These are phyloP conservation scores for Crossaster papposus DNA, from an alignment of 53 echinoderm and acorn worm genomes.

Conservation along the genomic window DNA sequence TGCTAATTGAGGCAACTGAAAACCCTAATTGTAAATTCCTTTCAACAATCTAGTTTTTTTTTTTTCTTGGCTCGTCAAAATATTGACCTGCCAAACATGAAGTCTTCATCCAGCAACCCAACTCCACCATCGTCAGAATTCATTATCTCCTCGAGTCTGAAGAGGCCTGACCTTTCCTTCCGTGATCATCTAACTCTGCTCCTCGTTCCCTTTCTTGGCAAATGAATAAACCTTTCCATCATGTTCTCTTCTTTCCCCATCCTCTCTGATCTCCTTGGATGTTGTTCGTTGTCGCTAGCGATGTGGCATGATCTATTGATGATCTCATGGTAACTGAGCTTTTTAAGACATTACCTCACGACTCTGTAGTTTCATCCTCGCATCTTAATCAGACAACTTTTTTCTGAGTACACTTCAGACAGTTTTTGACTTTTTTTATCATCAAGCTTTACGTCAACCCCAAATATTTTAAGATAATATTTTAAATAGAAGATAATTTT, in stretches of 20 bases:
- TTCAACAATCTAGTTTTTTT: neutral
- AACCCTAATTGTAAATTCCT: neutral
- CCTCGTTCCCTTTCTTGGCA: neutral
- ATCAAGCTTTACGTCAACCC: no score
- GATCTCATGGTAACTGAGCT: neutral
- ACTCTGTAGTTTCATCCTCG: neutral
- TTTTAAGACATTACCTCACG: neutral
- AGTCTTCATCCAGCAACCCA: constrained; percentile 3
- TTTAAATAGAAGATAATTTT: no score
- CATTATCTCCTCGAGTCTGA: neutral
- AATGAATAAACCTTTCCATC: neutral
- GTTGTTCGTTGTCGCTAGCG: neutral
- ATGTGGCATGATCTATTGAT: neutral
- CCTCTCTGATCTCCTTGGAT: neutral
- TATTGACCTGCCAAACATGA: neutral
- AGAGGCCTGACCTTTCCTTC: neutral
- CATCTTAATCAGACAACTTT: neutral
- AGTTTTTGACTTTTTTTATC: no score
- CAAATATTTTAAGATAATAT: no score
- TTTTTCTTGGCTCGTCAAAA: neutral
- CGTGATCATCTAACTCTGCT: neutral
- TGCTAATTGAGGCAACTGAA: no score
- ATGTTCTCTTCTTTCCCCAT: neutral
- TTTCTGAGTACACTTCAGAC: neutral
- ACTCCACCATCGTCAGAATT: neutral